Conservation (phyloP, 2,113 vertebrate species). For the Phalacrocorax aristotelis region DNA sequence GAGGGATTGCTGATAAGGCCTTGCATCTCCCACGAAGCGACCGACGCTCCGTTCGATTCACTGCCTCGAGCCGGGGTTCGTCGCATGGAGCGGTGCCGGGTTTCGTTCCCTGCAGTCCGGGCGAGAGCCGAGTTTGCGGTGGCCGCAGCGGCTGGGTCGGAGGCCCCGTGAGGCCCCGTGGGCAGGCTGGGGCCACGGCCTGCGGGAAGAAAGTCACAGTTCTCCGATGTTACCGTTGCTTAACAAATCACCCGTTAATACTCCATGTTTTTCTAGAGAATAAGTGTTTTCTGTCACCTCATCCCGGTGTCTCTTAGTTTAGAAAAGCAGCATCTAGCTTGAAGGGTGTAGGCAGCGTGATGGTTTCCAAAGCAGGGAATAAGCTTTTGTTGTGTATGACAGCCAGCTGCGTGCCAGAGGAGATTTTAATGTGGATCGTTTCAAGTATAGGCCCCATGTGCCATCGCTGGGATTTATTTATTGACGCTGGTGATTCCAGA, state of each 20-base stretch:
- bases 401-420: too few relatives aligned
- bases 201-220: fast-evolving
- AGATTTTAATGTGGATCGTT: not conserved
- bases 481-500: not conserved
- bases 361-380: not conserved
- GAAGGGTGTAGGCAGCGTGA: fast-evolving
- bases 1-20: not conserved
- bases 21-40: not conserved
- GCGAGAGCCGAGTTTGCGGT: not conserved
- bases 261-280: not conserved
- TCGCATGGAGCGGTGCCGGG: fast-evolving
- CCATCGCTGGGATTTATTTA: not conserved
- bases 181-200: not conserved
- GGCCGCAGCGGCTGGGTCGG: not conserved
- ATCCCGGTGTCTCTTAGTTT: not conserved
- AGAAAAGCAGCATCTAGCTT: not conserved
- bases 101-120: fast-evolving
- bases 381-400: not conserved
- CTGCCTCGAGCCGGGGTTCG: not conserved
- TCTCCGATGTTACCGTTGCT: not conserved
- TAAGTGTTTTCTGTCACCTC: not conserved
- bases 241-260: not conserved
- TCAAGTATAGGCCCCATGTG: not conserved
- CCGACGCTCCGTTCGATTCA: fast-evolving
- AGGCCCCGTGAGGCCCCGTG: fast-evolving